Conservation (phyloP, 2,888 invertebrate species). For the Digitonthophagus gazella region DNA sequence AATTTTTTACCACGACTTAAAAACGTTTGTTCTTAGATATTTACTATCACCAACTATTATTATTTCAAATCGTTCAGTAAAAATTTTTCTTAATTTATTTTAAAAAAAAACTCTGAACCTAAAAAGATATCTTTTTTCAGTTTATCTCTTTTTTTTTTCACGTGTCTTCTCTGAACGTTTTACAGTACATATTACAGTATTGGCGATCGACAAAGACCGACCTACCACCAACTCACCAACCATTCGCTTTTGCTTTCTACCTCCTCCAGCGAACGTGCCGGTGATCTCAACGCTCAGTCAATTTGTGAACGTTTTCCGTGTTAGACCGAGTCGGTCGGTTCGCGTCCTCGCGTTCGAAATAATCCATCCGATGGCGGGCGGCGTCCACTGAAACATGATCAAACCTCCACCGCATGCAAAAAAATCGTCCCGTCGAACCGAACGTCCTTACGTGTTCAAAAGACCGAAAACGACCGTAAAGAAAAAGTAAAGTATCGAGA, state of each 20-base stretch:
- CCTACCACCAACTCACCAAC: background rate
- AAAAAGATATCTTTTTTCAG: too few species aligned
- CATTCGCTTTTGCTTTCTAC: conserved; percentile 34
- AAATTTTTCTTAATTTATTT: too few species aligned
- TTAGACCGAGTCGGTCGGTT: conserved; percentile 17
- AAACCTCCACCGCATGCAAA: conserved; percentile 12
- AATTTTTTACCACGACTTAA: too few species aligned
- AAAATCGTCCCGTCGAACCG: background rate
- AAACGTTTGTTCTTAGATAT: too few species aligned
- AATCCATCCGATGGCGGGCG: conserved; percentile 23
- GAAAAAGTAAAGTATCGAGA: background rate
- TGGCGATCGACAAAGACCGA: background rate
- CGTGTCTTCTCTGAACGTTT: too few species aligned
- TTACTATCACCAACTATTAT: too few species aligned
- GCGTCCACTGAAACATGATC: conserved; percentile 24
- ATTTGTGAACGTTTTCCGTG: conserved; percentile 22
- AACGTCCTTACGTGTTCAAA: background rate
- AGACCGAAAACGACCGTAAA: background rate
- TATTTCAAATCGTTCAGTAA: too few species aligned
- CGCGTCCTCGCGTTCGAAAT: conserved; percentile 25
- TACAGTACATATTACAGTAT: too few species aligned
- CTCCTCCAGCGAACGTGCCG: conserved; percentile 20
- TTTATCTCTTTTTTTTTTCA: too few species aligned
- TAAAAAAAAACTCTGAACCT: too few species aligned
- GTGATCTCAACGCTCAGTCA: conserved; percentile 32